Evolutionary conservation across 1,140 invertebrate genomes (phyloP).

Genomic region (Hyles euphorbiae): DNA sequence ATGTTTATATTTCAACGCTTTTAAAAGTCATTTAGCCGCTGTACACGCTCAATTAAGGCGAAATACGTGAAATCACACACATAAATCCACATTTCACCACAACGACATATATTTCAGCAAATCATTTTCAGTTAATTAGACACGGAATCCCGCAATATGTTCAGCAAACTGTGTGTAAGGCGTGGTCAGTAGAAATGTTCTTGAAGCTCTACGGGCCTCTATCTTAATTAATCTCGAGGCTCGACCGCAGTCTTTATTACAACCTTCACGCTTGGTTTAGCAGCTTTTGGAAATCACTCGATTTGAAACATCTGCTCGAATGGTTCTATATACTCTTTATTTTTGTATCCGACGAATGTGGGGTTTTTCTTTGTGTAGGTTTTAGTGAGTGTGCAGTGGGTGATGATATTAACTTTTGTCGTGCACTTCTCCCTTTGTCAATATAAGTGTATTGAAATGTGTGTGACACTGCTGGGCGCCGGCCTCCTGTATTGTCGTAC

Average conservation of each 20-base stretch:
- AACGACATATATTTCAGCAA: constrained; percentile 1
- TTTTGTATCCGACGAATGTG: constrained; percentile 13
- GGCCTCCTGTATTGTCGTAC: no score
- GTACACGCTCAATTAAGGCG: no score
- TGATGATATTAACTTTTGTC: no score
- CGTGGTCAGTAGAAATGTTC: constrained; percentile 27
- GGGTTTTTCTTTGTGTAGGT: background rate
- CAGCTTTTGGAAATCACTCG: constrained; percentile 41
- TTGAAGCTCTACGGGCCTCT: constrained; percentile 28
- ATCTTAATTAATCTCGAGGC: constrained; percentile 42
- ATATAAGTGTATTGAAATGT: no score
- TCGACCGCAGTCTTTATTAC: constrained; percentile 40
- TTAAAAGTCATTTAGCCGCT: no score
- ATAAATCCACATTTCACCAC: background rate
- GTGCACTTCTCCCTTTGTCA: no score
- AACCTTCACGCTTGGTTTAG: constrained; percentile 42
- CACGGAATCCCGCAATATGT: constrained; percentile 14
- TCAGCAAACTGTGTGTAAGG: constrained; percentile 24
- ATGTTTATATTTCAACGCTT: no score
- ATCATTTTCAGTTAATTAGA: constrained; percentile 14
- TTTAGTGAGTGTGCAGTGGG: background rate
- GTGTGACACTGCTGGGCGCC: no score
- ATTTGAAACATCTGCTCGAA: constrained; percentile 32
- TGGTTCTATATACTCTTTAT: constrained; percentile 17
- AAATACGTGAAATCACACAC: no score